Percentiles rank a stretch among this genome's conserved stretches.
Evolutionary conservation across 2,797 vertebrate species (phyloP).

Genomic region (Dipus sagitta): DNA sequence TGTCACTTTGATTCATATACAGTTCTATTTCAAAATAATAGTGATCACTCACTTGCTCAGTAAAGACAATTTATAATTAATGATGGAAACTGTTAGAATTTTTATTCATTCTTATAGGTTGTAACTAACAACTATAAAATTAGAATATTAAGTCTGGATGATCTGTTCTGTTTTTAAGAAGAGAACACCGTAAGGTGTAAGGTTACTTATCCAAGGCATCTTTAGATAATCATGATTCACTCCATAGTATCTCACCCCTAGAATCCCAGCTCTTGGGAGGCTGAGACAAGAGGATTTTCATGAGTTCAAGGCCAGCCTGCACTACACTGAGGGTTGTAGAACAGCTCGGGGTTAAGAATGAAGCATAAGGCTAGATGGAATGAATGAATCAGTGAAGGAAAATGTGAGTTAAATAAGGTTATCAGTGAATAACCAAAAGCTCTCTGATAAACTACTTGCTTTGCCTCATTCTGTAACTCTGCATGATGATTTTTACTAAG

Average conservation of each 20-base stretch:
- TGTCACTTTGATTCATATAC: neutral
- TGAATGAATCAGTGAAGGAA: neutral
- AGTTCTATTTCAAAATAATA: conserved; percentile 46
- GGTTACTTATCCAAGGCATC: neutral
- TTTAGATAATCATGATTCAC: neutral
- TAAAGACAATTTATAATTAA: conserved; percentile 25
- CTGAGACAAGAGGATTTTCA: neutral
- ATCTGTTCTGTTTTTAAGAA: neutral
- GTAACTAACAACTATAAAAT: conserved; percentile 21
- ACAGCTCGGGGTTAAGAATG: neutral
- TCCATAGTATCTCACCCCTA: neutral
- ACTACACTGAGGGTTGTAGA: neutral
- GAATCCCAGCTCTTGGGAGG: neutral
- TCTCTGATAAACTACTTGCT: neutral
- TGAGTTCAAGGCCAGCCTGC: neutral
- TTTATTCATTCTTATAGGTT: conserved; percentile 17
- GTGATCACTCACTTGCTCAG: neutral
- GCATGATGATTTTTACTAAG: neutral
- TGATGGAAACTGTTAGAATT: neutral
- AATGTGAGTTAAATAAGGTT: neutral
- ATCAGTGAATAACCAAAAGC: neutral
- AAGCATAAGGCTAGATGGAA: conserved; percentile 1
- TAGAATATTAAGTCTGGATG: neutral
- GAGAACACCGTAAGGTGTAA: neutral
- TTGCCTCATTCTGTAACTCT: neutral